Base-by-base conservation (phyloP, 2,113 vertebrate species). In the Chamaea fasciata region DNA sequence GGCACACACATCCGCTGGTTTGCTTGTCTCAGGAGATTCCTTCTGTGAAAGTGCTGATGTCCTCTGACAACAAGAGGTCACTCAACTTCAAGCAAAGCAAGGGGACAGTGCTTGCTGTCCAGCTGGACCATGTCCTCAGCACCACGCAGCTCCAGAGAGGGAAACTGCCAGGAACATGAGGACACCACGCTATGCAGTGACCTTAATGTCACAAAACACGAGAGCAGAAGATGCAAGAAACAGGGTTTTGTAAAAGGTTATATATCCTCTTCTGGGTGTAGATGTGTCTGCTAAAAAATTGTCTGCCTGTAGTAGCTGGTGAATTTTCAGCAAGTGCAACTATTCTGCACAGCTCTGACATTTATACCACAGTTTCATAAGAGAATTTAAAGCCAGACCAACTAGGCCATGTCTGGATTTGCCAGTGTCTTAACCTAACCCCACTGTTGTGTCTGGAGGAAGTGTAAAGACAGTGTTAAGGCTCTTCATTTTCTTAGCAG, bases 101-200 rank as follows among this genome's bases (percentile, higher is more conserved):
- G 14, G 10, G 39, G 15, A 22, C 18, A 19, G 20, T 33, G 4
- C 15, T 59, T 22, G 4, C 33, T 82, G 52, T 55, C 39, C 55
- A 75, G 17, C 11, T 1, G 1, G 13, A 17, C 31, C 28, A 5
- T 0, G 0, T 31, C 21, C 21, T 2, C 2, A 39, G 19, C 22
- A 73, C 30, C 2, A 1, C 0, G 0, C 3, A 17, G 26, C 37
- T 62, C 46, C 74, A 50, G 47, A 0, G 37, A 55, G 52, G n/a
- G 3, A 19, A 63, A 5, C 10, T 63, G 23, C 46, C 0, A 1
- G 30, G 39, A 83, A 2, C 5, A 4, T 2, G 8, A 84, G n/a
- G 70, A 57, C 30, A 33, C 37, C 6, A 7, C 2, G 0, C 15
- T 27, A 4, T 23, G 6, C 8, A 56, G 14, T 0, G 3, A 11